phyloP scores from a whole-genome alignment of 2,888 invertebrate species.

The Hyles lineata region DNA sequence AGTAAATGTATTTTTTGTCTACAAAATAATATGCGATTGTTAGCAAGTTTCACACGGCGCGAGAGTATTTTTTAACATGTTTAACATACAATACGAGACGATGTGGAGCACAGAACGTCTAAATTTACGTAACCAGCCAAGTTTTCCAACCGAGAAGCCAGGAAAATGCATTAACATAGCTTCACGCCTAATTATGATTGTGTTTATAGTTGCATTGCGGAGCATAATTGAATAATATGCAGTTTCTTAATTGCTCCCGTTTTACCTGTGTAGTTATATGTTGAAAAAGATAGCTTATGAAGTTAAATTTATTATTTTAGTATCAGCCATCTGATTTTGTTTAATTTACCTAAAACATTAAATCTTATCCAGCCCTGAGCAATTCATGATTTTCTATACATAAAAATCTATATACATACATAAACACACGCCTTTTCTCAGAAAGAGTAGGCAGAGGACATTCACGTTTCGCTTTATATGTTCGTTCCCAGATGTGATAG shows the following conservation, averaged over 20 bases:
- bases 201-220: background rate
- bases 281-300: slow-evolving; percentile 3
- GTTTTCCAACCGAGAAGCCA: slow-evolving; percentile 44
- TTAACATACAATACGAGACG: slow-evolving; percentile 17
- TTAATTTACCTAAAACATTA: no score
- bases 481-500: no score
- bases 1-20: slow-evolving; percentile 16
- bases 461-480: no score
- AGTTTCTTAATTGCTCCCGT: slow-evolving; percentile 41
- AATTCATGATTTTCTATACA: no score
- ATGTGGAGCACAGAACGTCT: slow-evolving; percentile 61
- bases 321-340: no score
- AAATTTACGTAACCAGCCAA: slow-evolving; percentile 55
- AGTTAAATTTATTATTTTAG: background rate
- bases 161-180: slow-evolving; percentile 40
- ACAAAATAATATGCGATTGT: slow-evolving; percentile 16
- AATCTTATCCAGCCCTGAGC: no score
- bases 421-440: no score
- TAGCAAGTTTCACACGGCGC: slow-evolving; percentile 12
- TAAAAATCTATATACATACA: no score
- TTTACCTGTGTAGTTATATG: slow-evolving; percentile 2
- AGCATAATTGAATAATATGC: background rate
- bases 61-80: slow-evolving; percentile 11
- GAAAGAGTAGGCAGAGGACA: no score
- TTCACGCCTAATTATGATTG: slow-evolving; percentile 43